A percentile compares a stretch with the other conserved stretches of the same genome.
phyloP scores from a whole-genome alignment of 2,888 invertebrate species.

The Nymphalis c-album region DNA sequence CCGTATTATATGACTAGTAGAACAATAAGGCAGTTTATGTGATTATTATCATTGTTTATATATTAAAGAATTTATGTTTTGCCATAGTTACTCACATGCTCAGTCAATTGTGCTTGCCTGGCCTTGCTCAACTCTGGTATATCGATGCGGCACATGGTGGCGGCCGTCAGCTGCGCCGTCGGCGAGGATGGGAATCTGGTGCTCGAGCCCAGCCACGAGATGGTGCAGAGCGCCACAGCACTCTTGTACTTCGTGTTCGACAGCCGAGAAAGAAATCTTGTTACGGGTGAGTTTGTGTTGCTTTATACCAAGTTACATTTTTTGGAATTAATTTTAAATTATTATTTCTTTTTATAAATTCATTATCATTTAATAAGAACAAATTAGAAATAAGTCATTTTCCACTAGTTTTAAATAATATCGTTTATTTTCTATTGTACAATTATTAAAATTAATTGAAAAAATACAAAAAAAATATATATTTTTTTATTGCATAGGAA shows the following conservation, averaged over 20 bases:
- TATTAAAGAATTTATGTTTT: neutral
- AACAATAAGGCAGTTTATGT: too few relatives aligned
- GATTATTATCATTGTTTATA: too few relatives aligned
- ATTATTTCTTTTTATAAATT: too few relatives aligned
- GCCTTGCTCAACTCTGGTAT: constrained; percentile 91
- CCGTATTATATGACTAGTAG: too few relatives aligned
- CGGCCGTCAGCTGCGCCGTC: constrained; percentile 88
- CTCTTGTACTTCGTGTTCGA: constrained; percentile 89
- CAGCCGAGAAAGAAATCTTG: constrained; percentile 64
- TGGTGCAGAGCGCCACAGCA: constrained; percentile 80
- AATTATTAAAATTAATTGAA: too few relatives aligned
- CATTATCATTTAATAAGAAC: too few relatives aligned
- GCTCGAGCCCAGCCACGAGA: constrained; percentile 83
- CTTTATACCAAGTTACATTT: neutral
- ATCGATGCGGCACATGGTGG: constrained; percentile 91
- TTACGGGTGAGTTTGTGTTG: constrained; percentile 55
- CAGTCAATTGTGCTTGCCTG: constrained; percentile 91
- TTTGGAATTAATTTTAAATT: too few relatives aligned
- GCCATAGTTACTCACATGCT: constrained; percentile 87
- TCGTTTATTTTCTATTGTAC: too few relatives aligned
- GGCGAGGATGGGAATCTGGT: constrained; percentile 81
- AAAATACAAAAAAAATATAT: too few relatives aligned
- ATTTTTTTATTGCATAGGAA: too few relatives aligned
- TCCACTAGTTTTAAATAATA: too few relatives aligned
- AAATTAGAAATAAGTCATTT: too few relatives aligned